A percentile compares a stretch with the other conserved stretches of the same genome.
Conservation (phyloP, 2,888 invertebrate species). For the Caenorhabditis angaria region DNA sequence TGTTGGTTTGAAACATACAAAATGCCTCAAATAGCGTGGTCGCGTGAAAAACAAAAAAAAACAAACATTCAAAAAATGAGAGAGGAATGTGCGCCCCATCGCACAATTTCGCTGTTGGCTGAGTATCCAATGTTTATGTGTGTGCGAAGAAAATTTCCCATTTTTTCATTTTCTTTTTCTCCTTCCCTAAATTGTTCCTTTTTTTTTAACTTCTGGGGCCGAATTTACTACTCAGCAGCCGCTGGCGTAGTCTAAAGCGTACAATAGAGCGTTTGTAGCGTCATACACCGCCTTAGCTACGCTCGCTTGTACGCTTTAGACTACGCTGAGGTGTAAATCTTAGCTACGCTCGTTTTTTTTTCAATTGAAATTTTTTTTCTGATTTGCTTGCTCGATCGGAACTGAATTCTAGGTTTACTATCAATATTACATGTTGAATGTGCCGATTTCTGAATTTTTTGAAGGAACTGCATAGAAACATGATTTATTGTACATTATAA, state of each 20-base stretch:
- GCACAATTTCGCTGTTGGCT: constrained; percentile 32
- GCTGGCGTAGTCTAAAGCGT: no score
- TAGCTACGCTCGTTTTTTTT: background rate
- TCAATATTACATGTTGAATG: no score
- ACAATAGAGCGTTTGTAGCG: no score
- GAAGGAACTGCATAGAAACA: no score
- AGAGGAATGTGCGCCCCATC: constrained; percentile 19
- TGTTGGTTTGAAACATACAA: no score
- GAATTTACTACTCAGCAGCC: background rate
- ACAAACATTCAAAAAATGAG: background rate
- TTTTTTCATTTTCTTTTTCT: background rate
- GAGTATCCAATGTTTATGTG: constrained; percentile 40
- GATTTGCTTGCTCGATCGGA: no score
- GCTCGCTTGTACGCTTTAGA: no score
- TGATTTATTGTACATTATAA: no score
- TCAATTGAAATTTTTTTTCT: background rate
- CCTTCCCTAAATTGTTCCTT: constrained; percentile 11
- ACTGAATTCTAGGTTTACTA: no score
- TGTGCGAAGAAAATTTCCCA: background rate
- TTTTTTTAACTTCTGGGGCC: background rate
- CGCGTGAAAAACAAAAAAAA: background rate
- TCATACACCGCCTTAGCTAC: no score
- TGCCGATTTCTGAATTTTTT: no score
- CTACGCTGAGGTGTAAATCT: background rate
- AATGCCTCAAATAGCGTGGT: no score